Conservation (phyloP, 2,113 vertebrate species). For the Hystrix cristata region DNA sequence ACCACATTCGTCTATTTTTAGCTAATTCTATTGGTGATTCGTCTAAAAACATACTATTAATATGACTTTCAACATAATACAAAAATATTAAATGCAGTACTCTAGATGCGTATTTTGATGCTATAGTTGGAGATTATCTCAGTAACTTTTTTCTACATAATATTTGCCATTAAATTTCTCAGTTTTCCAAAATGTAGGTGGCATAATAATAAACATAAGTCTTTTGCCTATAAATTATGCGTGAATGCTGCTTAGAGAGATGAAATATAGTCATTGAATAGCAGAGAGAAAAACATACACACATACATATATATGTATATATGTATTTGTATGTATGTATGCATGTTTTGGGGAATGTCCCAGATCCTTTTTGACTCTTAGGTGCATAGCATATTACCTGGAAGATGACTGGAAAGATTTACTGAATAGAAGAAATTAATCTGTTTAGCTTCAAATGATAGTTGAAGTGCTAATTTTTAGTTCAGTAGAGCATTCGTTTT, state of each 20-base stretch:
- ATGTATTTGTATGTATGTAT: too few relatives aligned
- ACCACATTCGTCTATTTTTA: not conserved
- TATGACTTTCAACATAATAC: not conserved
- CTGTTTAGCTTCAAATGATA: slow-evolving; percentile 23
- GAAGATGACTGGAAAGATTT: not conserved
- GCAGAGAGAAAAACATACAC: not conserved
- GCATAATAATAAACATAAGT: not conserved
- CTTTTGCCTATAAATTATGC: not conserved
- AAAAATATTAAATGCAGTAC: not conserved
- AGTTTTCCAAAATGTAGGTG: not conserved
- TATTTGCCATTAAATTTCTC: not conserved
- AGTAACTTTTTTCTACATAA: not conserved
- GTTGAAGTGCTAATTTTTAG: slow-evolving; percentile 58
- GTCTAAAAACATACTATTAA: not conserved
- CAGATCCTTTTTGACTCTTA: not conserved
- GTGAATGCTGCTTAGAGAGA: not conserved
- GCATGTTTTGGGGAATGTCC: not conserved
- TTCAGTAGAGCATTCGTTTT: not conserved
- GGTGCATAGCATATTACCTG: not conserved
- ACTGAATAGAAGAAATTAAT: slow-evolving; percentile 8
- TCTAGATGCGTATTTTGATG: not conserved
- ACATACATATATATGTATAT: too few relatives aligned
- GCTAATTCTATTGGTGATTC: not conserved
- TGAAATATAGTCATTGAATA: not conserved
- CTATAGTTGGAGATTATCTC: not conserved